Conservation (phyloP, 2,888 invertebrate genomes). For the Diaprepes abbreviatus region DNA sequence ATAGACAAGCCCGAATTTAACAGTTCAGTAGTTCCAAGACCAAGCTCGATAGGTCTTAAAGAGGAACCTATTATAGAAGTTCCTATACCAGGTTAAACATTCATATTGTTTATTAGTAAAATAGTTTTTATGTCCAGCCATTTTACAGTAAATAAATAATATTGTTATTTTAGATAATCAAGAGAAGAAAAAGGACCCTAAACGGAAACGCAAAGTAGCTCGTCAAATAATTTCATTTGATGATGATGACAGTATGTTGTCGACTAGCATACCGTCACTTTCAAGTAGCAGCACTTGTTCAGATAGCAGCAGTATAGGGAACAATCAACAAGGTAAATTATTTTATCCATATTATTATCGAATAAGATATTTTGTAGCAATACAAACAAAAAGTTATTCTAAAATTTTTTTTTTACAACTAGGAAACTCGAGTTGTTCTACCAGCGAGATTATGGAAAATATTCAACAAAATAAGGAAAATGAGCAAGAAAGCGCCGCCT, state of each 20-base stretch:
- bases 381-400: too few species aligned
- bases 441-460: not conserved
- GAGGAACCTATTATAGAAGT: slow-evolving; percentile 79
- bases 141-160: too few species aligned
- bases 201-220: slow-evolving; percentile 66
- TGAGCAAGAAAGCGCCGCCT: not conserved
- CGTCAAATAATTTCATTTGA: slow-evolving; percentile 80
- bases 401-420: not conserved
- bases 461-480: not conserved
- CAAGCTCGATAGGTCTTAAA: slow-evolving; percentile 68
- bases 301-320: slow-evolving; percentile 56
- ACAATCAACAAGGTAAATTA: slow-evolving; percentile 38
- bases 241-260: slow-evolving; percentile 70
- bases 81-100: slow-evolving; percentile 71
- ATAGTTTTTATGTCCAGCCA: too few species aligned
- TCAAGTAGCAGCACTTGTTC: slow-evolving; percentile 61
- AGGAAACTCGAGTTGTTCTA: not conserved
- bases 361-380: too few species aligned
- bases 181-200: slow-evolving; percentile 46
- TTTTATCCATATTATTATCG: too few species aligned
- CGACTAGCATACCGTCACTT: slow-evolving; percentile 63
- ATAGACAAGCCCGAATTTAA: slow-evolving; percentile 90
- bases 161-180: slow-evolving; percentile 48
- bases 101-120: too few species aligned
- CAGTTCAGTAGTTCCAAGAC: slow-evolving; percentile 69